Evolutionary conservation across 2,113 vertebrate genomes (phyloP).

Genomic region (human): GRCh38 chr7:65463501-65464000

Average conservation of each 20-base stretch:
- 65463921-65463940: conserved; percentile 7
- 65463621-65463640: conserved; percentile 28
- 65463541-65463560: not conserved
- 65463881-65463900: conserved; percentile 4
- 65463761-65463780: conserved; percentile 36
- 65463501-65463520: not conserved
- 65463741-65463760: conserved; percentile 48
- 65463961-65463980: not conserved
- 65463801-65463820: conserved; percentile 26
- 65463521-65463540: conserved; percentile 5
- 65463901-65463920: not conserved
- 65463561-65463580: not conserved
- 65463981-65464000: conserved; percentile 8
- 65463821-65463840: not conserved
- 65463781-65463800: conserved; percentile 39
- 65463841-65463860: not conserved
- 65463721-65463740: conserved; percentile 43
- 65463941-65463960: not conserved
- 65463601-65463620: not conserved
- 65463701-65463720: not conserved
- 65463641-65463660: not conserved
- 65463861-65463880: not conserved
- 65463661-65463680: conserved; percentile 45
- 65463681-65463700: conserved; percentile 69
- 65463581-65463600: not conserved